Evolutionary conservation across 2,113 vertebrate genomes (phyloP).

Genomic region (Lethenteron camtschaticum): DNA sequence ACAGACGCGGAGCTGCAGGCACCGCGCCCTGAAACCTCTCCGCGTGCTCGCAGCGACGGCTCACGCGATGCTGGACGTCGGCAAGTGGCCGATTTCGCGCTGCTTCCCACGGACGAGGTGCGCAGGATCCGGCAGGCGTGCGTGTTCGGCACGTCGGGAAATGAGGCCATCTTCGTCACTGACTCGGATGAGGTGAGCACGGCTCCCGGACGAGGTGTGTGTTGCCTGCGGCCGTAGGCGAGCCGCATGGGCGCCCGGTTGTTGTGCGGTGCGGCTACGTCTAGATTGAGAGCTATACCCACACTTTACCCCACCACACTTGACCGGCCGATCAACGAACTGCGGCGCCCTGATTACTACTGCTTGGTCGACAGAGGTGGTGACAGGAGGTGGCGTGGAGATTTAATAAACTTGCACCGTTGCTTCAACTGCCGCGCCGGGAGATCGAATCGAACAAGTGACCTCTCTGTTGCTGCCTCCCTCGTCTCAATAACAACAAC

Average conservation of each 20-base stretch:
- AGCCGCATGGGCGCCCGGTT: too few relatives aligned
- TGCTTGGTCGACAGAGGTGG: too few relatives aligned
- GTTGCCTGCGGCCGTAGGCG: too few relatives aligned
- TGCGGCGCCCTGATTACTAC: too few relatives aligned
- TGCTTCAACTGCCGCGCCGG: neutral
- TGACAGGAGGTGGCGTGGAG: too few relatives aligned
- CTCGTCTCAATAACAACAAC: slow-evolving; percentile 6
- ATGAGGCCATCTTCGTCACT: slow-evolving; percentile 67
- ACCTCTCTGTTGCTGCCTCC: neutral
- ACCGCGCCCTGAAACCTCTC: neutral
- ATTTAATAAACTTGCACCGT: too few relatives aligned
- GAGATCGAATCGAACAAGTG: neutral
- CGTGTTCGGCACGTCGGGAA: slow-evolving; percentile 72
- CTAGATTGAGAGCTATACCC: too few relatives aligned
- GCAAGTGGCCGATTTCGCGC: slow-evolving; percentile 75
- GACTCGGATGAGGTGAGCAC: slow-evolving; percentile 57
- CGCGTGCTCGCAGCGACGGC: neutral
- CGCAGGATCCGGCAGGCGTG: slow-evolving; percentile 50
- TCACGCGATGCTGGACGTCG: slow-evolving; percentile 56
- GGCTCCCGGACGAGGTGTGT: neutral
- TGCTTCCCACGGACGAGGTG: slow-evolving; percentile 52
- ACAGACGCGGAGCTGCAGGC: neutral
- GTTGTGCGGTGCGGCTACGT: too few relatives aligned
- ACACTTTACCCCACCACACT: too few relatives aligned
- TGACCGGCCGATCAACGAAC: too few relatives aligned